Conservation (phyloP, 2,888 invertebrate genomes). For the Sericinus montela region DNA sequence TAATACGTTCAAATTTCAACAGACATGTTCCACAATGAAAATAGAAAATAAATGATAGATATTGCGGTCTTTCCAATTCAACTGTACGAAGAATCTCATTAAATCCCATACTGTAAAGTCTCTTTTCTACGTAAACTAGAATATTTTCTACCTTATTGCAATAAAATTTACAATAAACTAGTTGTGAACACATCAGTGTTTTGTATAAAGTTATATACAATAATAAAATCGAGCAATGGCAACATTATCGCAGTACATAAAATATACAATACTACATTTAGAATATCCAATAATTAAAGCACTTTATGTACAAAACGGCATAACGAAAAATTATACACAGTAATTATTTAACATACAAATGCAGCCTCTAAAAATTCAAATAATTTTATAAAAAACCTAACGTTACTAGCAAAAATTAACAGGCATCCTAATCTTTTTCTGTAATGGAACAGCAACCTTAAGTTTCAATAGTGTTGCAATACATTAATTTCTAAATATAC, state of each 20-base stretch:
- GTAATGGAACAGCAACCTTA: too few species aligned
- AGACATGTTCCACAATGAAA: slow-evolving; percentile 64
- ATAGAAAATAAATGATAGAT: slow-evolving; percentile 51
- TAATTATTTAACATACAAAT: background rate
- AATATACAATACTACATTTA: background rate
- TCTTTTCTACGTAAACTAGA: slow-evolving; percentile 26
- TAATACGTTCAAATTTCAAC: slow-evolving; percentile 74
- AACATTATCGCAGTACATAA: background rate
- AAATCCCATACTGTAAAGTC: slow-evolving; percentile 21
- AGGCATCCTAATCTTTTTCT: too few species aligned
- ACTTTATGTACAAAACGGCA: slow-evolving; percentile 14
- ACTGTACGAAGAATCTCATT: slow-evolving; percentile 38
- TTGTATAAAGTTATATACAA: background rate
- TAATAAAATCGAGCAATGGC: background rate
- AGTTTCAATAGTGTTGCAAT: too few species aligned
- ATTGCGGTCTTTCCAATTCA: slow-evolving; percentile 35
- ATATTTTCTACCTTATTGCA: slow-evolving; percentile 25
- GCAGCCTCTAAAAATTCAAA: background rate
- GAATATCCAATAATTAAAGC: background rate
- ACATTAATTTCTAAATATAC: too few species aligned
- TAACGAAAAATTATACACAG: background rate
- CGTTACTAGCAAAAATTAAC: slow-evolving; percentile 1
- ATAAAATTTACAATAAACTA: slow-evolving; percentile 37
- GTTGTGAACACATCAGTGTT: slow-evolving; percentile 42
- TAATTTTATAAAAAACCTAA: background rate